These are phyloP conservation scores for Brachionus manjavacas DNA, from an alignment of 1,140 invertebrate species.

Conservation along the genomic window DNA sequence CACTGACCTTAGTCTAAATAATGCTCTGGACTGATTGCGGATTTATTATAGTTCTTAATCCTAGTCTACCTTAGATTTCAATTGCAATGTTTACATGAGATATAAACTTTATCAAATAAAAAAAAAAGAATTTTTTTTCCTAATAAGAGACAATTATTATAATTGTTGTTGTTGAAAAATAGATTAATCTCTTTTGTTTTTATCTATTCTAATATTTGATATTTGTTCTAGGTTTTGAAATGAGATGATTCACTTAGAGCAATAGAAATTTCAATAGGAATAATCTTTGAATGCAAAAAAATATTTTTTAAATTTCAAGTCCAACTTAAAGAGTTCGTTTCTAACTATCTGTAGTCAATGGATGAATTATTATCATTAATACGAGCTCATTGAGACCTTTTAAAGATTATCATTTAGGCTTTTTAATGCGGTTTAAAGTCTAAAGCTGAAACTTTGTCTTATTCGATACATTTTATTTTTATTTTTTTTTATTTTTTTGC, in stretches of 20 bases:
- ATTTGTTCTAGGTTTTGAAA: slow-evolving; percentile 7
- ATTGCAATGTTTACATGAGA: slow-evolving; percentile 34
- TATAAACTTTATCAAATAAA: neutral
- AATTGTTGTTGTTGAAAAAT: slow-evolving; percentile 11
- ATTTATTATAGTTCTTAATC: neutral
- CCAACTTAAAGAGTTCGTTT: neutral
- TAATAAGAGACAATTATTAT: slow-evolving; percentile 22
- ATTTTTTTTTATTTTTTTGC: no score
- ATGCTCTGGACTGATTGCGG: neutral
- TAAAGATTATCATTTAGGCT: neutral
- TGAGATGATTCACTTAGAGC: neutral
- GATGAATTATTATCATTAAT: neutral
- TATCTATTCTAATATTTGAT: slow-evolving; percentile 26
- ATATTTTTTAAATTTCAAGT: neutral
- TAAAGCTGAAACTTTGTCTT: no score
- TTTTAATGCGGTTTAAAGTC: neutral
- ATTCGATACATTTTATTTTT: no score
- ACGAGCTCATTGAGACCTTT: neutral
- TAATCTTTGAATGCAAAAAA: neutral
- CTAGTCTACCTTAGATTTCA: neutral
- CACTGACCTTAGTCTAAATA: neutral
- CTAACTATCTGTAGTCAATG: neutral
- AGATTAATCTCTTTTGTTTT: slow-evolving; percentile 31
- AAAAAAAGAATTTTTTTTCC: neutral
- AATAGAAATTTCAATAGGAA: neutral